Evolutionary conservation across 2,113 vertebrate genomes (phyloP).

Genomic region (Cairina moschata): DNA sequence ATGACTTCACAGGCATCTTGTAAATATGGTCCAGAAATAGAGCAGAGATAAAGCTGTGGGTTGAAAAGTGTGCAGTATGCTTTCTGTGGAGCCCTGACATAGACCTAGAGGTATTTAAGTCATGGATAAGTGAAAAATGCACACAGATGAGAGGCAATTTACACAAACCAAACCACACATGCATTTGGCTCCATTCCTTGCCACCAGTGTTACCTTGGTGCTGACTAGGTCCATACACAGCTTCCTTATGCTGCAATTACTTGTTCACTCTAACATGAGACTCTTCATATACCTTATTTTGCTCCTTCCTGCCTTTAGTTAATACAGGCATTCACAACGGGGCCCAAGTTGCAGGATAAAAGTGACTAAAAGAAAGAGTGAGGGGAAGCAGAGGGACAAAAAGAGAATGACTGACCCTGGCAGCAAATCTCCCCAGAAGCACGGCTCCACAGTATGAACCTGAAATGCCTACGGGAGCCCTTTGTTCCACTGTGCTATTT

Average conservation of each 20-base stretch:
- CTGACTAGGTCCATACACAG: neutral
- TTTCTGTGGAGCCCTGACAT: neutral
- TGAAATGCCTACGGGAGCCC: neutral
- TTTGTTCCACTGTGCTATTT: neutral
- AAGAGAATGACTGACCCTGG: neutral
- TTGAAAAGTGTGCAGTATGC: slow-evolving; percentile 5
- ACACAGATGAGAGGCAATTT: neutral
- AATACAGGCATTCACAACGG: neutral
- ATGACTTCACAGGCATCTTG: slow-evolving; percentile 43
- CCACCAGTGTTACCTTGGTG: neutral
- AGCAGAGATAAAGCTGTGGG: slow-evolving; percentile 14
- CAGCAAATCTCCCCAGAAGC: neutral
- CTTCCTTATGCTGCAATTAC: neutral
- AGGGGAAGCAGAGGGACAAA: neutral
- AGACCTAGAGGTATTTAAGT: neutral
- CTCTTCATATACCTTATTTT: neutral
- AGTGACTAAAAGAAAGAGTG: neutral
- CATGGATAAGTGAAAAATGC: neutral
- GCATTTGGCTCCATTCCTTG: neutral
- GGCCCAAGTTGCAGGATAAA: neutral
- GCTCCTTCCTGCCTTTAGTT: neutral
- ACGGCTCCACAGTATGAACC: neutral
- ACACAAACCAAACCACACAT: neutral
- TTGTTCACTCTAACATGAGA: neutral
- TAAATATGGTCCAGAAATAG: slow-evolving; percentile 49